A percentile compares a stretch with the other conserved stretches of the same genome.
Conservation (phyloP, 2,888 invertebrate species). For the Lepidochitona cinerea region DNA sequence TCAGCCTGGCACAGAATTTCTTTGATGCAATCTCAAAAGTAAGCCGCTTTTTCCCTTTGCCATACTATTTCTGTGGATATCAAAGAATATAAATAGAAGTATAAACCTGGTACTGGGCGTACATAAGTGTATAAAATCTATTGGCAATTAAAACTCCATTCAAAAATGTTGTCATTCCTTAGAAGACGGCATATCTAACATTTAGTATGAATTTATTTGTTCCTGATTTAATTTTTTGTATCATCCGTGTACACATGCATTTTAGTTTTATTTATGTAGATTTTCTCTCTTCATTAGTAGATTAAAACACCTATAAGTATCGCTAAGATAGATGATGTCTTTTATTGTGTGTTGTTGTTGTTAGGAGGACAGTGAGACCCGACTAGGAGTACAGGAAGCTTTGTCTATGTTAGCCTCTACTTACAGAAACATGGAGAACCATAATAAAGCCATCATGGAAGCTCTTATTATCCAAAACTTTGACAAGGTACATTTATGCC, state of each 20-base stretch:
- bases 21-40: conserved; percentile 71
- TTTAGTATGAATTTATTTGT: too few relatives aligned
- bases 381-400: conserved; percentile 79
- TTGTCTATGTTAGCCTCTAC: conserved; percentile 80
- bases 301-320: too few relatives aligned
- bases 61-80: background rate
- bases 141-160: too few relatives aligned
- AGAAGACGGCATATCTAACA: too few relatives aligned
- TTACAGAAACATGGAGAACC: conserved; percentile 71
- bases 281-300: too few relatives aligned
- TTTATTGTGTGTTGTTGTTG: background rate
- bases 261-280: too few relatives aligned
- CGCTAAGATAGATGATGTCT: background rate
- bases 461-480: conserved; percentile 83
- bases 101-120: too few relatives aligned
- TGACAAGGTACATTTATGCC: conserved; percentile 76
- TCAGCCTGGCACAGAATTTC: conserved; percentile 74
- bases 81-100: too few relatives aligned
- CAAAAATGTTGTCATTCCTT: too few relatives aligned
- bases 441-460: conserved; percentile 73
- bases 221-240: too few relatives aligned
- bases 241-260: too few relatives aligned
- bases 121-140: too few relatives aligned
- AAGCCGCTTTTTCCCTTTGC: conserved; percentile 13
- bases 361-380: conserved; percentile 63